Conservation (phyloP, 2,888 invertebrate species). For the Synergus umbraculus region DNA sequence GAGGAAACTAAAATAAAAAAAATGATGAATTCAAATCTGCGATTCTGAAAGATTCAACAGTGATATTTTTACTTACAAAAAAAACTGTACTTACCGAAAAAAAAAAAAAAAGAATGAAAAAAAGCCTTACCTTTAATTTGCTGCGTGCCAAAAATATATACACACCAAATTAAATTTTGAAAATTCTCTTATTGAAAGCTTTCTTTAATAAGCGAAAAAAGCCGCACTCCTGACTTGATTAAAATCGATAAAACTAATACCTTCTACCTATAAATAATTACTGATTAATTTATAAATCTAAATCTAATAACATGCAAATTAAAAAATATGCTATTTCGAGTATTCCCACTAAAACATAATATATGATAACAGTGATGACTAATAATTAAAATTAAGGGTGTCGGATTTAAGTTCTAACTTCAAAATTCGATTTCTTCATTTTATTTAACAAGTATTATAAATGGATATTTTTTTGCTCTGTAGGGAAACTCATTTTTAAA, state of each 20-base stretch:
- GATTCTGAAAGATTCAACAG: not conserved
- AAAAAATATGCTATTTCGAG: not conserved
- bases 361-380: not conserved
- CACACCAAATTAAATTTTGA: slow-evolving; percentile 9
- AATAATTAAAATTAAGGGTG: not conserved
- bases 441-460: too few species aligned
- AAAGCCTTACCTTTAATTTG: slow-evolving; percentile 38
- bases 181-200: not conserved
- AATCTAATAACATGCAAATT: slow-evolving; percentile 3
- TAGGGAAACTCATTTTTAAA: too few species aligned
- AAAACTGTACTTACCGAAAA: slow-evolving; percentile 55
- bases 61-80: not conserved
- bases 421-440: too few species aligned
- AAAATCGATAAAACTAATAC: not conserved
- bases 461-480: too few species aligned
- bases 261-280: not conserved
- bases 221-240: not conserved
- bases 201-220: not conserved
- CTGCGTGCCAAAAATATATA: not conserved
- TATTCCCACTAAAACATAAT: not conserved
- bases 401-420: too few species aligned
- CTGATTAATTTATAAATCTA: not conserved
- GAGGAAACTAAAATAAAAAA: not conserved
- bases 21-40: not conserved
- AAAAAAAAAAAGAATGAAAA: slow-evolving; percentile 50